These are phyloP conservation scores for Lasioglossum calceatum DNA, from an alignment of 2,888 invertebrate species.

Conservation along the genomic window DNA sequence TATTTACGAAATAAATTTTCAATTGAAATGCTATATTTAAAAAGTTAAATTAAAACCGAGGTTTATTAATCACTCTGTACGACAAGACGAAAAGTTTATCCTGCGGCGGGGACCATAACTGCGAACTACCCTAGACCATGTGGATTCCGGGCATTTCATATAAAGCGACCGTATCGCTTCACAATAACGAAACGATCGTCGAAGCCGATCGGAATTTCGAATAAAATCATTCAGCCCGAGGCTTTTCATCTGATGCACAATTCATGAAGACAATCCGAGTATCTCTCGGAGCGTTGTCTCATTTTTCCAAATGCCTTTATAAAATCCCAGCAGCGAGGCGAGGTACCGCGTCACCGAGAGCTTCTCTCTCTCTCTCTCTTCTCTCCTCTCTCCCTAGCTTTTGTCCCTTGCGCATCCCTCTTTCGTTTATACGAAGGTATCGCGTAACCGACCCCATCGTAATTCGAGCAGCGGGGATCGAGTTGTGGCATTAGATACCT, in stretches of 20 bases:
- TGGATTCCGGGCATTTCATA: neutral
- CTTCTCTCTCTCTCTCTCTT: neutral
- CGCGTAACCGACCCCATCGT: conserved; percentile 65
- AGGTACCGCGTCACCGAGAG: conserved; percentile 31
- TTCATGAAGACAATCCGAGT: conserved; percentile 69
- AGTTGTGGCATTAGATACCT: conserved; percentile 65
- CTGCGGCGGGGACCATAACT: neutral
- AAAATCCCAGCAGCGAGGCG: conserved; percentile 56
- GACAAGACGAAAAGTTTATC: neutral
- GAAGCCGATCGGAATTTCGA: conserved; percentile 56
- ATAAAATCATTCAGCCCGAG: conserved; percentile 50
- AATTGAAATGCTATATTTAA: neutral
- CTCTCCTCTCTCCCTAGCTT: conserved; percentile 29
- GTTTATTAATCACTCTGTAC: neutral
- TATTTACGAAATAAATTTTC: too few relatives aligned
- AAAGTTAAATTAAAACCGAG: neutral
- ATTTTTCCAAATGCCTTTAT: conserved; percentile 68
- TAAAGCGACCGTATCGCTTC: conserved; percentile 6
- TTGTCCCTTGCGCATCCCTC: conserved; percentile 42
- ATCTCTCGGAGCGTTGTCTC: conserved; percentile 63
- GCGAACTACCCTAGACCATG: neutral
- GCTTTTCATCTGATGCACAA: conserved; percentile 67
- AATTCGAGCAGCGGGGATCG: conserved; percentile 69
- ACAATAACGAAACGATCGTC: conserved; percentile 61
- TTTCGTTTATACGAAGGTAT: conserved; percentile 58